Base-by-base conservation (phyloP, 2,888 invertebrate genomes). In the Imbricaverruca yamaguchii region DNA sequence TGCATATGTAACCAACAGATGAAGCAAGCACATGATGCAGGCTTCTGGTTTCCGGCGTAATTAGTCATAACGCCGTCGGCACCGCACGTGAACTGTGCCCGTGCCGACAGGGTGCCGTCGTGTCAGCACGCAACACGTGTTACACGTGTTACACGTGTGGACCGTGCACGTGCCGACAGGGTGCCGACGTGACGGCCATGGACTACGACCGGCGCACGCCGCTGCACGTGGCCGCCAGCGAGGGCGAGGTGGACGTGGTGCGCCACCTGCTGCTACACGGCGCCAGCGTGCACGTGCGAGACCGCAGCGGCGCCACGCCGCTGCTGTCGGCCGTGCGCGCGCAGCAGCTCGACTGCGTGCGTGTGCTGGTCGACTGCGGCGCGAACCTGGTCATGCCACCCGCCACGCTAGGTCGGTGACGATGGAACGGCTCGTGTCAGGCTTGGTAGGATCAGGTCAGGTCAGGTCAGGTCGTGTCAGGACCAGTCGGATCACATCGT, bases 161-260 rank as follows among this genome's bases (percentile, higher is more conserved):
- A 39, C 39, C 39, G 39, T 39, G 39, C 4, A 1, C 39, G 59
- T 15, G 59, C 15, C 59, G 59, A 59, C 84, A 90, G 89, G 94
- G 94, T 0, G 93, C 93, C 0, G 92, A 94, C 86, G 89, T 95
- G 6, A 92, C 93, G 12, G 90, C 91, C 0, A 89, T 89, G 7
- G 93, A 94, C 86, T 91, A 92, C 53, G 94, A 94, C 86, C 90
- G 91, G 57, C 90, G 93, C 82, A 94, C 94, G 0, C 92, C 94
- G 0, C 88, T 96, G 0, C 96, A 96, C 85, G 90, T 94, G 81
- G 95, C 96, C 0, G 92, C 93, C 63, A 88, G 91, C 80, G 90
- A 92, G 84, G 94, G 94, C 0, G 91, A 93, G 82, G 84, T 90
- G 0, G 86, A 89, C 0, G 89, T 93, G 0, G 93, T 95, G 0